Percentiles rank a stretch among this genome's conserved stretches.
Conservation (phyloP, 2,797 vertebrate genomes). For the Podarcis lilfordi region DNA sequence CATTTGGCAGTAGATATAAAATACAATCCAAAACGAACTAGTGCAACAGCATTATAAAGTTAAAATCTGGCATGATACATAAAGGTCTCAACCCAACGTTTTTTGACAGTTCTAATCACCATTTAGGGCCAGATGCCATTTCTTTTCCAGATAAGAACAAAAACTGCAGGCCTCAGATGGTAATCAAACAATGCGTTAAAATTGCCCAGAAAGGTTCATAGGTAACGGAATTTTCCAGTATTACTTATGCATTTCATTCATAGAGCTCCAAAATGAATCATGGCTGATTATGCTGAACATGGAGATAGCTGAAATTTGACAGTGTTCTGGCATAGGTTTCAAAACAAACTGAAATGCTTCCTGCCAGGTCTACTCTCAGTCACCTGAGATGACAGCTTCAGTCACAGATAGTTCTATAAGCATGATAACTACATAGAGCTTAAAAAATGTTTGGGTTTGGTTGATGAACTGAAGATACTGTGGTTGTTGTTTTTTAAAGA, state of each 20-base stretch:
- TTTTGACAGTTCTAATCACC: not conserved
- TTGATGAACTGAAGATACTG: not conserved
- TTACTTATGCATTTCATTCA: slow-evolving; percentile 18
- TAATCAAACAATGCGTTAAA: not conserved
- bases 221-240: not conserved
- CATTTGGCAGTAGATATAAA: not conserved
- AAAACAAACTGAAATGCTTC: slow-evolving; percentile 11
- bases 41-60: not conserved
- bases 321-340: slow-evolving; percentile 31
- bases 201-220: not conserved
- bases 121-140: not conserved
- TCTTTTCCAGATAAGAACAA: not conserved
- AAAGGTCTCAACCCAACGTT: not conserved
- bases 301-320: slow-evolving; percentile 34
- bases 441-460: slow-evolving; percentile 9
- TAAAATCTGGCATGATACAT: not conserved
- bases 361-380: slow-evolving; percentile 21
- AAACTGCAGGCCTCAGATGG: not conserved
- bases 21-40: not conserved
- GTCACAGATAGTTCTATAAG: slow-evolving; percentile 18
- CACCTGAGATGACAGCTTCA: slow-evolving; percentile 24
- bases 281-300: slow-evolving; percentile 35
- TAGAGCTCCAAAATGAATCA: slow-evolving; percentile 21
- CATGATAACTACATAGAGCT: not conserved
- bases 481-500: not conserved